These are phyloP conservation scores for Aldabrachelys gigantea DNA, from an alignment of 2,113 vertebrate genomes.

Conservation along the genomic window DNA sequence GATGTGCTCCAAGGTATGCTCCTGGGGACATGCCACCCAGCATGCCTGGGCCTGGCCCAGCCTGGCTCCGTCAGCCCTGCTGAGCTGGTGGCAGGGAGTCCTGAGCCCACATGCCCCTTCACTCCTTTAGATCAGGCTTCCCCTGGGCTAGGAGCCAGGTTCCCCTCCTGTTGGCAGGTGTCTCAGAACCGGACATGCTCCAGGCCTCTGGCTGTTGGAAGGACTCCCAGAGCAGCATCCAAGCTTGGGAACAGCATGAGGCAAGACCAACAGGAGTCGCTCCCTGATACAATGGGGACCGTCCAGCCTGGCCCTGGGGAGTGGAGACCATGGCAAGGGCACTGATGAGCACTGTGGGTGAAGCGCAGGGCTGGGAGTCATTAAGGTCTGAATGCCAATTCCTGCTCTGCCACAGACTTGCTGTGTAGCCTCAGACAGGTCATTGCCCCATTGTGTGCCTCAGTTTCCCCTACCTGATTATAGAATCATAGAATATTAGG, in stretches of 20 bases:
- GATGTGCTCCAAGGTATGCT: conserved; percentile 92
- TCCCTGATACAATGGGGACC: background rate
- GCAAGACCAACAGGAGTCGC: background rate
- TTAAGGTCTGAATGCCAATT: background rate
- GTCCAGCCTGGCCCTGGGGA: background rate
- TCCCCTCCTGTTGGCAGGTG: background rate
- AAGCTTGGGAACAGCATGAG: background rate
- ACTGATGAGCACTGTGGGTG: background rate
- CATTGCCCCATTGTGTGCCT: background rate
- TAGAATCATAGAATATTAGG: too few species aligned
- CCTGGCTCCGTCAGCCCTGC: background rate
- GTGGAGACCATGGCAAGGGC: background rate
- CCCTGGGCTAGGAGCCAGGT: background rate
- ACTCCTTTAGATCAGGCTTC: too few species aligned
- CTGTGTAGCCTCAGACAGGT: background rate
- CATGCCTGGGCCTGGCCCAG: background rate
- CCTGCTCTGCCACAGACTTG: background rate
- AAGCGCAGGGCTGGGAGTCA: background rate
- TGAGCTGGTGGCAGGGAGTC: background rate
- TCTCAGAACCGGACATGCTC: background rate
- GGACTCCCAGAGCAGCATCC: background rate
- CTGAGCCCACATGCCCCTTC: background rate
- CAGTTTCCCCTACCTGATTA: background rate
- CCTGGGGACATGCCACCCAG: background rate
- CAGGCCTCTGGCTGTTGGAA: rapidly evolving